phyloP scores from a whole-genome alignment of 2,888 invertebrate genomes.

The Drosophila vallismaia region DNA sequence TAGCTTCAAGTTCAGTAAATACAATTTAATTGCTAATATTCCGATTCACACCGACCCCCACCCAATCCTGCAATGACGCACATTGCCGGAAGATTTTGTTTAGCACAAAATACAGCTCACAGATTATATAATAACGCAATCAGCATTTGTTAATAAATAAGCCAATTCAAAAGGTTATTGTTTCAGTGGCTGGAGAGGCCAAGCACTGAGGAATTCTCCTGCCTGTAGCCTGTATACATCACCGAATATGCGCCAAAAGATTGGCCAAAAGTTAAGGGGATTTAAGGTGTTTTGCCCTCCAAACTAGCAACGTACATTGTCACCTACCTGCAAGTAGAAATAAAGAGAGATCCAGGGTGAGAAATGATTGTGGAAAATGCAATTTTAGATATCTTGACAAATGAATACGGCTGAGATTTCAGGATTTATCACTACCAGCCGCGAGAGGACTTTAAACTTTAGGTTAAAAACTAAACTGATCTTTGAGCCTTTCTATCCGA shows the following conservation, averaged over 20 bases:
- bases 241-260: constrained; percentile 1
- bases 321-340: constrained; percentile 83
- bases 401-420: constrained; percentile 35
- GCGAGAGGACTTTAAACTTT: neutral
- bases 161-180: constrained; percentile 31
- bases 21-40: constrained; percentile 34
- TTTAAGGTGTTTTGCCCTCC: constrained; percentile 10
- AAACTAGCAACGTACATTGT: constrained; percentile 81
- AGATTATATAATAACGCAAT: constrained; percentile 44
- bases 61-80: constrained; percentile 29
- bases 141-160: constrained; percentile 44
- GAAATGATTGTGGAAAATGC: constrained; percentile 45
- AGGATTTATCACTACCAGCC: constrained; percentile 25
- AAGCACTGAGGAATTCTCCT: constrained; percentile 1
- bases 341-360: constrained; percentile 19
- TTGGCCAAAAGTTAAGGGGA: neutral
- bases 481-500: neutral
- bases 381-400: constrained; percentile 51
- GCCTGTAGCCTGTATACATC: constrained; percentile 18
- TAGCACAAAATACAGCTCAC: constrained; percentile 14
- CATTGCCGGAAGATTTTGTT: constrained; percentile 29
- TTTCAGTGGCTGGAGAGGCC: neutral
- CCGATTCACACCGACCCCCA: neutral
- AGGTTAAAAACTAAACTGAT: neutral
- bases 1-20: constrained; percentile 29